Evolutionary conservation across 1,140 invertebrate species (phyloP).

Genomic region (Triops cancriformis): DNA sequence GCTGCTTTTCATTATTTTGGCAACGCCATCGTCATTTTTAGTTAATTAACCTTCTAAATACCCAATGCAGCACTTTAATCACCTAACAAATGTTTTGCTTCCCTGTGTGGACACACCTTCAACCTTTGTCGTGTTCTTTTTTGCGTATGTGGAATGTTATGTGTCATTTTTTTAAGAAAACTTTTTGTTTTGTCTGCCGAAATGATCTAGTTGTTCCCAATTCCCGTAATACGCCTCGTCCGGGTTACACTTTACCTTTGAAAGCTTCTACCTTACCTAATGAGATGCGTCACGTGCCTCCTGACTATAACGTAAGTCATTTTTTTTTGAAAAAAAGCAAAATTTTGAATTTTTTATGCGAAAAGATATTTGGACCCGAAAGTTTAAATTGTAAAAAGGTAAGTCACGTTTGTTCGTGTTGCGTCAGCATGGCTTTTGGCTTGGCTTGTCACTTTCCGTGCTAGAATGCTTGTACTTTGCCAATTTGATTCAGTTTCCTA

Average conservation of each 20-base stretch:
- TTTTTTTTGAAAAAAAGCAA: background rate
- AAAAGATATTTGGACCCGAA: background rate
- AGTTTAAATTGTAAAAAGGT: background rate
- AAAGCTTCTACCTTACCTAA: slow-evolving; percentile 63
- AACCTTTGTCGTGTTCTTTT: too few species aligned
- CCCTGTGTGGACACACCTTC: too few species aligned
- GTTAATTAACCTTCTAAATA: too few species aligned
- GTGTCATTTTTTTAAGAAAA: slow-evolving; percentile 20
- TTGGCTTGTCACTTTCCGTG: too few species aligned
- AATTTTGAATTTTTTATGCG: background rate
- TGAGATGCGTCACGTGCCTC: slow-evolving; percentile 23
- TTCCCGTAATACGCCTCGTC: slow-evolving; percentile 51
- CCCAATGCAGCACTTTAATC: too few species aligned
- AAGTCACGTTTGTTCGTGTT: too few species aligned
- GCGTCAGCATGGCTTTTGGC: too few species aligned
- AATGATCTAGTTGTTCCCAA: slow-evolving; percentile 48
- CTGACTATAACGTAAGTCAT: slow-evolving; percentile 21
- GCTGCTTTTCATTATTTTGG: too few species aligned
- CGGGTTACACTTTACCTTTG: slow-evolving; percentile 57
- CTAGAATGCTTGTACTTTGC: too few species aligned
- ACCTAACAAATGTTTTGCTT: too few species aligned
- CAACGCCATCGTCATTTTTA: too few species aligned
- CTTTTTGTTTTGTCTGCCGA: slow-evolving; percentile 21
- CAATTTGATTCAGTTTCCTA: too few species aligned
- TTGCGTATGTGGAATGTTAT: slow-evolving; percentile 20